A percentile compares a stretch with the other conserved stretches of the same genome.
Evolutionary conservation across 2,797 vertebrate genomes (phyloP).

Genomic region (Hydrocynus forskahlii): DNA sequence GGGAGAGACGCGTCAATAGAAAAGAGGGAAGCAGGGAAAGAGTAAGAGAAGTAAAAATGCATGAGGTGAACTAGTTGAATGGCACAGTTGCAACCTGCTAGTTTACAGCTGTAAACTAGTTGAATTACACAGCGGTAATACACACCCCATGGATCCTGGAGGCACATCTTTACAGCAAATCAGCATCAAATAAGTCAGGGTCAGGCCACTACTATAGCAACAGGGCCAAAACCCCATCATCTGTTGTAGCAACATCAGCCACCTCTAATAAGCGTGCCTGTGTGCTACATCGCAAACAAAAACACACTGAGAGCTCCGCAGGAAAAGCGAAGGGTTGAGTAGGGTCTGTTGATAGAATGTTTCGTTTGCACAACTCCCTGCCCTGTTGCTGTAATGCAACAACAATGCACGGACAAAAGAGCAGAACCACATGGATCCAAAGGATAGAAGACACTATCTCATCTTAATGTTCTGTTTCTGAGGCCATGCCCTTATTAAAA

Average conservation of each 20-base stretch:
- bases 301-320: background rate
- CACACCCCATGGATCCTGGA: background rate
- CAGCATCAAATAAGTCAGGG: conserved; percentile 39
- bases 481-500: background rate
- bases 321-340: conserved; percentile 7
- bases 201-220: conserved; percentile 32
- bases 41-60: background rate
- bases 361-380: conserved; percentile 20
- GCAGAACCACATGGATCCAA: conserved; percentile 17
- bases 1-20: background rate
- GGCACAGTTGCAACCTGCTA: too few species aligned
- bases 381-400: conserved; percentile 8
- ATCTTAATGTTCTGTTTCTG: background rate
- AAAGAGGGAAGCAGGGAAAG: too few species aligned
- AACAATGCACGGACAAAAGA: conserved; percentile 7
- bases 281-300: background rate
- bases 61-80: background rate
- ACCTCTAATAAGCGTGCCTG: conserved; percentile 29
- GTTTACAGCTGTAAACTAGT: background rate
- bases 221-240: conserved; percentile 33
- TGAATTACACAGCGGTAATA: background rate
- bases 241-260: conserved; percentile 53
- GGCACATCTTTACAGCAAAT: conserved; percentile 27
- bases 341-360: conserved; percentile 4
- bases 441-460: conserved; percentile 1